Evolutionary conservation across 1,140 invertebrate species (phyloP), one percentile per base, ranked within the genome.

Genomic region (Drosophila pachea): DNA sequence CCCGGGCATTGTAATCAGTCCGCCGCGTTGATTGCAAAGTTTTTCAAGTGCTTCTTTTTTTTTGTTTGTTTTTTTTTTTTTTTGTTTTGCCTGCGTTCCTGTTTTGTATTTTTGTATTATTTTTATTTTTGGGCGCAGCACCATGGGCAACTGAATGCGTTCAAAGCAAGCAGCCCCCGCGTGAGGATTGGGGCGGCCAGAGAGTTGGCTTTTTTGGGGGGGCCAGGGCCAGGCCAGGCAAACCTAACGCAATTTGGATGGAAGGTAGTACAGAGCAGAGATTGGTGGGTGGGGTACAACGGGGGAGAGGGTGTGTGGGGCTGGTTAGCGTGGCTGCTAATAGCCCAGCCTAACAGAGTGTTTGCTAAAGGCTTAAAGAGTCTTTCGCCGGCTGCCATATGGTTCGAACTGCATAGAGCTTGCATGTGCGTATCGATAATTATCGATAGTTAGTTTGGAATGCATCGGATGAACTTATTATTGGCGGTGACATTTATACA

Each of bases 21-120:
- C 65, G 60, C 56, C 71, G 79, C 76, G 79, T 83, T 83, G 79
- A 83, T 83, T 83, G 79, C 79, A 83, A 83, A 83, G 73, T 84
- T 83, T 83, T 84, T 79, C 73, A 83, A 83, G 79, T 84, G 75
- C 52, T 73, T 77, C 64, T 64, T 56, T 64, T 58, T 71, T 9
- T 60, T 29, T 16, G 32, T 50, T 49, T 52, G 40, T n/a, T 52
- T 52, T 31, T 32, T 61, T 7, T 45, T 16, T 38, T 48, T 11
- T 32, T 36, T 60, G 38, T 38, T 49, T 9, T 59, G 43, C 45
- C 22, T 43, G n/a, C 12, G 9, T 14, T 47, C 8, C 12, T 64
- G 40, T 52, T 69, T 65, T 52, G 48, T 59, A 35, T 4, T 31
- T 54, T 40, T 22, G 1, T 16, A 12, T 45, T 35, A 11, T 35